Percentiles rank a stretch among this genome's conserved stretches.
These are phyloP conservation scores for Julus scandinavius DNA, from an alignment of 2,888 invertebrate genomes.

Conservation along the genomic window DNA sequence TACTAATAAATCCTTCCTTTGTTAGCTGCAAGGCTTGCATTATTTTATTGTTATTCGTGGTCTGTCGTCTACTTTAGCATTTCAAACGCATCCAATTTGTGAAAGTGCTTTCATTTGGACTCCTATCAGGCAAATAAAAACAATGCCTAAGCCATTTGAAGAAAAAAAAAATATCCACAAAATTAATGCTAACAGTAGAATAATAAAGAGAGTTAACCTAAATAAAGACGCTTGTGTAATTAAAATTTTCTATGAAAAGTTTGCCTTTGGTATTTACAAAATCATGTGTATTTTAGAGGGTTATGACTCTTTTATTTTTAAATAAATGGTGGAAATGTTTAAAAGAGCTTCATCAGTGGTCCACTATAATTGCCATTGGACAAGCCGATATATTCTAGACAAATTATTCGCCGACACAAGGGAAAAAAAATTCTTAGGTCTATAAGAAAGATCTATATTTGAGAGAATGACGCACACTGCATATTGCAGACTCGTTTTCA, in stretches of 20 bases:
- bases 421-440: no score
- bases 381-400: no score
- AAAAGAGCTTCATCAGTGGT: no score
- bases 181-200: constrained; percentile 2
- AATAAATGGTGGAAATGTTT: no score
- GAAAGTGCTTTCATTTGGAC: not conserved
- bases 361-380: no score
- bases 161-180: not conserved
- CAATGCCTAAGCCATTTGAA: not conserved
- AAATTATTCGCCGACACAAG: no score
- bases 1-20: not conserved
- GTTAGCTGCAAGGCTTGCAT: not conserved
- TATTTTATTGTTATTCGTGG: constrained; percentile 6
- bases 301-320: no score
- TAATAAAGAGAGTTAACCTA: not conserved
- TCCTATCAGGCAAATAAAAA: constrained; percentile 22
- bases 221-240: not conserved
- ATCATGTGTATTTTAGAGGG: no score
- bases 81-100: not conserved
- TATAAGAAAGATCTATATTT: no score
- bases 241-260: not conserved
- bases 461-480: not conserved
- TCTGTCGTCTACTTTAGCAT: constrained; percentile 15
- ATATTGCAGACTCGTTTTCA: not conserved
- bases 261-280: not conserved